A percentile compares a stretch with the other conserved stretches of the same genome.
phyloP scores from a whole-genome alignment of 64 coral and sea anemone genomes.

The Stylophora pistillata region DNA sequence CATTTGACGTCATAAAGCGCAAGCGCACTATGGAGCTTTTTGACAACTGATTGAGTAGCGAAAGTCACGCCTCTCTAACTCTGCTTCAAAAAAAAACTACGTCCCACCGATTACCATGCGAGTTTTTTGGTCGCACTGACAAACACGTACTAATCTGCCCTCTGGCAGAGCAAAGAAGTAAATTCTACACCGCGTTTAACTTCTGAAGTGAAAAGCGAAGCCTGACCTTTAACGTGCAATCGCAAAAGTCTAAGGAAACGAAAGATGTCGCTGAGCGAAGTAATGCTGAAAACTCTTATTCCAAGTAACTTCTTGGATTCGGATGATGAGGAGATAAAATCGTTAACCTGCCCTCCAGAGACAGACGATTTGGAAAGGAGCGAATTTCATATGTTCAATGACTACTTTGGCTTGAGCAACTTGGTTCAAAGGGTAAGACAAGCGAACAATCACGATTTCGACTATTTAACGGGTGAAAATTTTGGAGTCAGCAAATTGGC shows the following conservation, averaged over 20 bases:
- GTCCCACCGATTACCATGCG: constrained; percentile 70
- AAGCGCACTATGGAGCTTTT: constrained; percentile 31
- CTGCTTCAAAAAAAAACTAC: constrained; percentile 39
- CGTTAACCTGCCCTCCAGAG: constrained; percentile 96
- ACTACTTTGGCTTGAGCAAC: constrained; percentile 99
- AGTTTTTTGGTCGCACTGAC: constrained; percentile 71
- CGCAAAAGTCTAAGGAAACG: constrained; percentile 17
- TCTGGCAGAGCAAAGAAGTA: constrained; percentile 61
- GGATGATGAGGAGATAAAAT: constrained; percentile 99
- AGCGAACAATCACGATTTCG: constrained; percentile 83
- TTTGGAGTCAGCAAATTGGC: constrained; percentile 93
- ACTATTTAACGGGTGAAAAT: constrained; percentile 86
- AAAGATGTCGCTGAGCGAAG: constrained; percentile 98
- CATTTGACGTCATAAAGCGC: constrained; percentile 44
- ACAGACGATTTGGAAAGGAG: constrained; percentile 90
- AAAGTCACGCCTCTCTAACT: constrained; percentile 65
- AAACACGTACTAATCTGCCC: constrained; percentile 67
- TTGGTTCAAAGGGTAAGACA: constrained; percentile 98
- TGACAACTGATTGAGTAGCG: constrained; percentile 67
- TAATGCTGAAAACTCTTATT: constrained; percentile 99
- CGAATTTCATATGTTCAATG: constrained; percentile 99
- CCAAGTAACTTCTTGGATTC: constrained; percentile 99
- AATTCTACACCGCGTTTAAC: constrained; percentile 66
- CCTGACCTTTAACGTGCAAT: constrained; percentile 53
- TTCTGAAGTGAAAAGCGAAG: constrained; percentile 44